Base-by-base conservation (phyloP, 2,113 vertebrate genomes). In the Actenoides lindsayi region DNA sequence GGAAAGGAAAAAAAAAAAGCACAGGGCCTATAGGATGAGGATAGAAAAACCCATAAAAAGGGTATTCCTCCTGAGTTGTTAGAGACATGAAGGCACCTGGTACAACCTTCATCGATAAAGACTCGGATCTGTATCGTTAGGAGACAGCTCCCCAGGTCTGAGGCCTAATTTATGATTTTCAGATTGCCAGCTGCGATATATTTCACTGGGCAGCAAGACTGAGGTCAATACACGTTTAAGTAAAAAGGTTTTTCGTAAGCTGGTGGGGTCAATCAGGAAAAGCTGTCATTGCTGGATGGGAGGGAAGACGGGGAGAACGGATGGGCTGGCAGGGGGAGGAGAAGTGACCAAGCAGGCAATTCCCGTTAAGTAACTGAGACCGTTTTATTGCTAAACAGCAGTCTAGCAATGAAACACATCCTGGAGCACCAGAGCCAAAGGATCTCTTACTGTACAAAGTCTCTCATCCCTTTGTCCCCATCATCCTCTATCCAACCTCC, bases 141-240 rank as follows among this genome's bases (percentile, higher is more conserved):
- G 91, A 92, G 98, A 97, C 97, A 95, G 94, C 83, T 96, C 91
- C 83, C 24, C 6, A 67, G 95, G 89, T 63, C 23, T 94, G 84
- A 21, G 63, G 88, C 85, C 75, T 98, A 95, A 98, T 97, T 97
- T 97, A 98, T 96, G 95, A 14, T 75, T 92, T 95, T 94, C 91
- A 97, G 93, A 87, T 95, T 96, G 96, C 95, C 95, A 97, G 93
- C 83, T 80, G 94, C 63, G 95, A 97, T 91, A 97, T 98, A 98
- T 98, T 91, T 98, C 96, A 98, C 87, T 48, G 67, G 90, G 92
- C 97, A 97, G 97, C 85, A 93, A 96, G 96, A 79, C 90, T 54
- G 83, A 89, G 95, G 97, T 98, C 98, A 98, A 98, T 98, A 98
- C 37, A 97, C 69, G 96, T 97, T 98, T 98, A 98, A 98, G 97